Conservation (phyloP, 2,113 vertebrate genomes). For the Microcebus jonahi region DNA sequence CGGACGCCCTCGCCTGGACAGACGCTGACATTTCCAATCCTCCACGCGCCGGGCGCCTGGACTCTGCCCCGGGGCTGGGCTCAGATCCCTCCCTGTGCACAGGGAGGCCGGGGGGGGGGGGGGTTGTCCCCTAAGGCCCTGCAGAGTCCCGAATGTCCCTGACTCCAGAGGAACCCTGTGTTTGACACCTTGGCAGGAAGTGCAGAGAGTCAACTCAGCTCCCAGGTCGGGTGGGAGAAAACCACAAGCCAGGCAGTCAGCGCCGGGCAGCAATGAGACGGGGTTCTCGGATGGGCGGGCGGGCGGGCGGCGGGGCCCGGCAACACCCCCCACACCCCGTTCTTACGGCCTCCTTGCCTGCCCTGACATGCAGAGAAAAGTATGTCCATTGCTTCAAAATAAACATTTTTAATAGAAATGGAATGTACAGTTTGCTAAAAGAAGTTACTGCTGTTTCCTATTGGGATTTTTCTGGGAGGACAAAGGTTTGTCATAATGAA, state of each 20-base stretch:
- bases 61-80: too few species aligned
- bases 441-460: background rate
- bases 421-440: background rate
- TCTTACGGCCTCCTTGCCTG: too few species aligned
- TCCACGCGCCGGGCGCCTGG: too few species aligned
- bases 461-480: background rate
- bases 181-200: background rate
- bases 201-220: background rate
- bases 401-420: background rate
- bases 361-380: background rate
- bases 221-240: too few species aligned
- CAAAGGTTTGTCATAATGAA: background rate
- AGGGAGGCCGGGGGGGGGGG: too few species aligned
- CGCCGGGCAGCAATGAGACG: fast-evolving
- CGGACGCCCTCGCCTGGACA: too few species aligned
- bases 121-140: background rate
- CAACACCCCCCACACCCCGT: background rate
- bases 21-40: too few species aligned
- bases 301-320: too few species aligned
- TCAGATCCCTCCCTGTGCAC: too few species aligned
- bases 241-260: background rate
- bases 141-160: fast-evolving
- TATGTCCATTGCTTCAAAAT: background rate
- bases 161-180: background rate
- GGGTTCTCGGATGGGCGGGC: too few species aligned